Conservation (phyloP, 2,113 vertebrate species). For the Lucifuga dentata region DNA sequence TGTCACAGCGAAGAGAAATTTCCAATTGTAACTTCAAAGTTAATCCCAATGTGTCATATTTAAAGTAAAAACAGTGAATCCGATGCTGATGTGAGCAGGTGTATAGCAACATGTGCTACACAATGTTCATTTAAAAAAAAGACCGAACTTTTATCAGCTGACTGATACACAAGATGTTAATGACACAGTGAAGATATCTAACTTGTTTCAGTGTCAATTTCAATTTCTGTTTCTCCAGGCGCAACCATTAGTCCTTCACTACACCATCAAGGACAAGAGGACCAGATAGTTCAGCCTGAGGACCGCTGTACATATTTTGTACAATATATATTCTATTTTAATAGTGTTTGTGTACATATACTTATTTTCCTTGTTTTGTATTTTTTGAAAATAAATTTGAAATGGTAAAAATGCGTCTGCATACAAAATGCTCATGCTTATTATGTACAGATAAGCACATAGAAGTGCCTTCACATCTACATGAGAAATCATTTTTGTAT, state of each 20-base stretch:
- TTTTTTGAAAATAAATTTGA: constrained; percentile 85
- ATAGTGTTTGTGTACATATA: constrained; percentile 86
- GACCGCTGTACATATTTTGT: constrained; percentile 84
- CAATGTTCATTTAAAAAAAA: no score
- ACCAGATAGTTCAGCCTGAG: constrained; percentile 76
- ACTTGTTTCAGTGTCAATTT: constrained; percentile 2
- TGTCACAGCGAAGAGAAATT: background rate
- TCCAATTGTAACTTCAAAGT: no score
- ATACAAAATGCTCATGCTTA: no score
- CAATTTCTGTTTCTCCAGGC: constrained; percentile 64
- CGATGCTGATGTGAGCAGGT: no score
- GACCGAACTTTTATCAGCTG: background rate
- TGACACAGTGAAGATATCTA: background rate
- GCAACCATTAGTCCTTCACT: constrained; percentile 85
- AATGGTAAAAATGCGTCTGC: constrained; percentile 55
- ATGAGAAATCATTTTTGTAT: no score
- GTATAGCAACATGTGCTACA: no score
- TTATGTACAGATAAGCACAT: no score
- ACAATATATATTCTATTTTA: constrained; percentile 88
- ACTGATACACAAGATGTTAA: no score
- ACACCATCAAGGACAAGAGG: constrained; percentile 85
- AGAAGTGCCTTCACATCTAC: no score
- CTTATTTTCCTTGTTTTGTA: constrained; percentile 87
- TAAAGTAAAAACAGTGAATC: no score
- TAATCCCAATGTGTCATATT: no score